phyloP scores from a whole-genome alignment of 2,113 vertebrate species.

The Trachemys scripta region DNA sequence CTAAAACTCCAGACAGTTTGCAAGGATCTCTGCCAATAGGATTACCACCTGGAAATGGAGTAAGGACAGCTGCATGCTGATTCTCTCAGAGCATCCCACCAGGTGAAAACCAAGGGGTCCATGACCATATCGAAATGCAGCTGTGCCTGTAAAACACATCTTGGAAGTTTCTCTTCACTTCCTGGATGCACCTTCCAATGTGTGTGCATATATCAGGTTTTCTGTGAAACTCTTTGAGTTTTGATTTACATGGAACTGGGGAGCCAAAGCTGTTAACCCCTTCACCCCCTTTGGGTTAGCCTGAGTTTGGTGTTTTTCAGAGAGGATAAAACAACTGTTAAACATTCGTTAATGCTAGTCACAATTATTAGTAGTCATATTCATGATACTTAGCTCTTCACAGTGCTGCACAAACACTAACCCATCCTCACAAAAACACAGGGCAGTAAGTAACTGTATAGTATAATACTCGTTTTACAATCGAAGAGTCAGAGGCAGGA shows the following conservation, averaged over 20 bases:
- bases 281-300: background rate
- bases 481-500: conserved; percentile 29
- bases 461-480: background rate
- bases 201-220: accelerated
- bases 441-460: accelerated
- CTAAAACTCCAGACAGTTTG: background rate
- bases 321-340: background rate
- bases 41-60: background rate
- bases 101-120: background rate
- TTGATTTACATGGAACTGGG: accelerated
- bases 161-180: background rate
- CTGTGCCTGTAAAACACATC: background rate
- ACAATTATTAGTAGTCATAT: accelerated
- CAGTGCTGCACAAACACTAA: accelerated
- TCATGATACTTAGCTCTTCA: background rate
- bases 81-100: background rate
- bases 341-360: background rate
- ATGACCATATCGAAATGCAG: background rate
- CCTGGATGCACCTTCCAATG: background rate
- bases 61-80: background rate
- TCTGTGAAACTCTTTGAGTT: background rate
- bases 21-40: background rate
- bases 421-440: background rate
- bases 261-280: background rate
- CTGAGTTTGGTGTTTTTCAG: background rate